Conservation (phyloP, 2,797 vertebrate species). For the Macrochelys suwanniensis region DNA sequence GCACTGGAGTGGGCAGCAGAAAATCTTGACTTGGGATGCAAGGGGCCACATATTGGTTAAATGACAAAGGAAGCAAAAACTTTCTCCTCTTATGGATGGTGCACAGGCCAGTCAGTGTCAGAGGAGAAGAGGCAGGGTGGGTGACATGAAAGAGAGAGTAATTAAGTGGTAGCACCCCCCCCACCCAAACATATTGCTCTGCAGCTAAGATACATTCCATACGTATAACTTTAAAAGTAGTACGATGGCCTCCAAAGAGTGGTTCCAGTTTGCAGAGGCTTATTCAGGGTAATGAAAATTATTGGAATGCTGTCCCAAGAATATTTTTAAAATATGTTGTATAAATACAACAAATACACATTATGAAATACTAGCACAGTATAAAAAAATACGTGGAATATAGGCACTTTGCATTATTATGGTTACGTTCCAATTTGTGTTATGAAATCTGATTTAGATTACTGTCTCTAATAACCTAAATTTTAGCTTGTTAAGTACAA, state of each 20-base stretch:
- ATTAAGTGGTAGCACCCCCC: not conserved
- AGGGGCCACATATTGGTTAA: not conserved
- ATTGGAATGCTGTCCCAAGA: not conserved
- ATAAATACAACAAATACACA: conserved; percentile 11
- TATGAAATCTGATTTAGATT: not conserved
- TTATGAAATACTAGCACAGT: not conserved
- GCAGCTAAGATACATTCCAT: not conserved
- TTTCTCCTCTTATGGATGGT: not conserved
- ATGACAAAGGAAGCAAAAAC: rapidly evolving
- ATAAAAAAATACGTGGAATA: not conserved
- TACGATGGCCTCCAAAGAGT: not conserved
- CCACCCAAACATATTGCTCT: not conserved
- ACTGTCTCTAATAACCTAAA: not conserved
- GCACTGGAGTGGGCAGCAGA: not conserved
- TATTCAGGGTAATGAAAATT: not conserved
- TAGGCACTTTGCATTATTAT: not conserved
- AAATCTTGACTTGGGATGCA: not conserved
- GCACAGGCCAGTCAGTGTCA: not conserved
- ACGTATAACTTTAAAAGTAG: rapidly evolving
- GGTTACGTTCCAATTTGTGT: not conserved
- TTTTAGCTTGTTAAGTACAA: not conserved
- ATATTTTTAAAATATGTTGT: not conserved
- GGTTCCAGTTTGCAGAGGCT: not conserved
- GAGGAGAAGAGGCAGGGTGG: not conserved
- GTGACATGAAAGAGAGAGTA: not conserved